Base-by-base conservation (phyloP, 2,888 invertebrate genomes). In the Adelphocoris suturalis region DNA sequence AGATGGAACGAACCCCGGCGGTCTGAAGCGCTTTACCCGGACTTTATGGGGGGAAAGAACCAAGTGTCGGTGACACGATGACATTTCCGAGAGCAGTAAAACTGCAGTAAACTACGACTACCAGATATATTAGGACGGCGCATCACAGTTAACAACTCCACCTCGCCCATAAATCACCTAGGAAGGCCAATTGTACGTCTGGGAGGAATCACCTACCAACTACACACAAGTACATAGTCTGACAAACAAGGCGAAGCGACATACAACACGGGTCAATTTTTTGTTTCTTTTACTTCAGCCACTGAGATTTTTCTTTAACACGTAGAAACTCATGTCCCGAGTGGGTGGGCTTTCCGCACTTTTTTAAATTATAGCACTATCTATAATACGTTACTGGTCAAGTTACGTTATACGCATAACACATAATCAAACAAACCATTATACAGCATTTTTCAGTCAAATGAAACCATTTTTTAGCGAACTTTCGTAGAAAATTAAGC, bases 1-100 rank as follows among this genome's bases (percentile, higher is more conserved):
- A 14, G 52, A 52, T 52, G 52, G 52, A 16, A 52, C 52, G 52
- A 37, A 37, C 37, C 37, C 37, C 37, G 37, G 37, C 37, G 37
- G 52, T 52, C 52, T 52, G 52, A 11, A 11, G 16, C 52, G 37
- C 2, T 52, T 16, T 13, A 11, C 23, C 27, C 12, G 68, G 23
- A 7, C 2, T 7, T 68, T 68, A 23, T 23, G 23, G 68, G 27
- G 68, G 11, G 23, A 68, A n/a, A 19, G 68, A 27, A 68, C 68
- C 68, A 68, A 68, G 68, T 68, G 68, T 3, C 68, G 68, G 68
- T 19, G 68, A 68, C 68, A 68, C 68, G 68, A 68, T 68, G 68
- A 68, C 68, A 23, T 68, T 68, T 68, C 68, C 68, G 78, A 78
- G 78, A 19, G 78, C 47, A 78, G 78, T 78, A 78, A 78, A 78